phyloP scores from a whole-genome alignment of 2,113 vertebrate genomes.

The Laterallus jamaicensis region DNA sequence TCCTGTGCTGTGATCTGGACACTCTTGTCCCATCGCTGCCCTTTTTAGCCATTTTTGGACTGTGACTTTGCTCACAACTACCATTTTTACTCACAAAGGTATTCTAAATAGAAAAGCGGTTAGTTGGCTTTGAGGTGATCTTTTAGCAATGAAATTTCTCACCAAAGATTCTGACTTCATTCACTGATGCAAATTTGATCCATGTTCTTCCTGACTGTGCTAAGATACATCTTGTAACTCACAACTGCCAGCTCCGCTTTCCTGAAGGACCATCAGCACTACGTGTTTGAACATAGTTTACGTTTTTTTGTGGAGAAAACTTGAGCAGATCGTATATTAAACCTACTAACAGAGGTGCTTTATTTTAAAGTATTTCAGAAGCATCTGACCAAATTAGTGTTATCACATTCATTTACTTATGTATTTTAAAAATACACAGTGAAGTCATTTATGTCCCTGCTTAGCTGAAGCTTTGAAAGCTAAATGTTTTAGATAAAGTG shows the following conservation, averaged over 20 bases:
- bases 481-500: slow-evolving; percentile 15
- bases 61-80: not conserved
- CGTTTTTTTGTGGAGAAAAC: slow-evolving; percentile 18
- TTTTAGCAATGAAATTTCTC: not conserved
- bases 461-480: slow-evolving; percentile 15
- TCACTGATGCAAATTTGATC: not conserved
- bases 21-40: not conserved
- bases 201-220: not conserved
- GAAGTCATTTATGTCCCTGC: not conserved
- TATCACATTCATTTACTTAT: not conserved
- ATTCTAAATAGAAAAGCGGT: not conserved
- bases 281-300: not conserved
- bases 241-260: not conserved
- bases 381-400: slow-evolving; percentile 2
- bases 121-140: not conserved
- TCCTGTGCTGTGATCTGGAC: not conserved
- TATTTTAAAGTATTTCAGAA: not conserved
- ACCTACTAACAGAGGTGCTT: not conserved
- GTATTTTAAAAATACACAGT: not conserved
- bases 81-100: not conserved
- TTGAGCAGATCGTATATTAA: not conserved
- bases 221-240: not conserved
- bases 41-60: not conserved
- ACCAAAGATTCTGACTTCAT: not conserved
- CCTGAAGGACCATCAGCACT: not conserved